Evolutionary conservation across 2,113 vertebrate genomes (phyloP).

Genomic region (Ursus arctos): DNA sequence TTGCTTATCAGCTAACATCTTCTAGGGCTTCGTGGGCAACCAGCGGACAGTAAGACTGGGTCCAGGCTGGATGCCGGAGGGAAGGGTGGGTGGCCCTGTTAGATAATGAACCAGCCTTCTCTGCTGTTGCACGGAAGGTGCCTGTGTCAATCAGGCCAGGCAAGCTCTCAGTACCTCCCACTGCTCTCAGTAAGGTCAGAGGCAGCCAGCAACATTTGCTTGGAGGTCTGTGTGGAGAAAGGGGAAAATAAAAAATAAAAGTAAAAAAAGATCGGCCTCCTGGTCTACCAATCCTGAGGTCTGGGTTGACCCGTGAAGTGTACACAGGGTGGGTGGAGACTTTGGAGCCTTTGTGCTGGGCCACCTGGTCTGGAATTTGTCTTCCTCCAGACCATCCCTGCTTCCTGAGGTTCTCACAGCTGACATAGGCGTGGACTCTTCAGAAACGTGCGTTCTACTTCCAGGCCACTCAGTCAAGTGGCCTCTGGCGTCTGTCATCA

Average conservation of each 20-base stretch:
- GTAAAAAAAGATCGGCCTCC: neutral
- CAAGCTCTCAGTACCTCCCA: accelerated
- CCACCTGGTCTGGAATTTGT: neutral
- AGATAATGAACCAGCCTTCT: neutral
- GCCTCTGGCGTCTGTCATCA: neutral
- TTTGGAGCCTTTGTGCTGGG: neutral
- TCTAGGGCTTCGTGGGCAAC: neutral
- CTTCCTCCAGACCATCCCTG: neutral
- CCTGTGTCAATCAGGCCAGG: neutral
- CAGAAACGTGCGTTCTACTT: neutral
- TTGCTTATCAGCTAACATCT: neutral
- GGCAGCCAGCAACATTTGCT: neutral
- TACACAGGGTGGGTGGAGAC: neutral
- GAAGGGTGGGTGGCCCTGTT: too few species aligned
- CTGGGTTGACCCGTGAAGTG: neutral
- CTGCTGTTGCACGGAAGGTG: neutral
- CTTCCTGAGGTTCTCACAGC: neutral
- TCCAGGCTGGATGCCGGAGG: neutral
- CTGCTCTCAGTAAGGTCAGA: neutral
- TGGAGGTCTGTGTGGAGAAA: neutral
- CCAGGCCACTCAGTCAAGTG: too few species aligned
- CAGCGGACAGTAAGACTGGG: neutral
- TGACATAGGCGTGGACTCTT: accelerated
- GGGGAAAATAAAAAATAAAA: too few species aligned
- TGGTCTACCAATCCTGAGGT: neutral